phyloP scores from a whole-genome alignment of 2,113 vertebrate species.

The Toxotes jaculatrix region DNA sequence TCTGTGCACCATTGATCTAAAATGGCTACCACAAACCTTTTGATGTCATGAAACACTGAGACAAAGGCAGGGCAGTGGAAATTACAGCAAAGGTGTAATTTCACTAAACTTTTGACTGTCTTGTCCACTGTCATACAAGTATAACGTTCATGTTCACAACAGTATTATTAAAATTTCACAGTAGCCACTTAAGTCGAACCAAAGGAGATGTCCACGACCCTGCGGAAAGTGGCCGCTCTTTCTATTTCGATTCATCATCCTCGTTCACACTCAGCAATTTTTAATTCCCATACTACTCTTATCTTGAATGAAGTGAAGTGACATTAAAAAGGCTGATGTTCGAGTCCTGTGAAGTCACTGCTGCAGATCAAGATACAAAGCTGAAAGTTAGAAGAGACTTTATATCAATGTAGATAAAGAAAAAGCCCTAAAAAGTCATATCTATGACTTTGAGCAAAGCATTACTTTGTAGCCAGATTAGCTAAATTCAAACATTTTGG shows the following conservation, averaged over 20 bases:
- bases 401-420: conserved; percentile 17
- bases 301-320: conserved; percentile 55
- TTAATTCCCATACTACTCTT: conserved; percentile 58
- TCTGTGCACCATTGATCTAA: conserved; percentile 7
- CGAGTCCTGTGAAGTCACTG: conserved; percentile 55
- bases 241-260: conserved; percentile 51
- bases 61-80: not conserved
- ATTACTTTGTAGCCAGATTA: conserved; percentile 25
- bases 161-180: conserved; percentile 34
- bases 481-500: conserved; percentile 30
- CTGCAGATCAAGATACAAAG: conserved; percentile 47
- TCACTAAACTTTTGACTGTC: not conserved
- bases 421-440: conserved; percentile 14
- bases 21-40: not conserved
- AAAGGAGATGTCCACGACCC: conserved; percentile 32
- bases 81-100: not conserved
- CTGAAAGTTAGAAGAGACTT: conserved; percentile 32
- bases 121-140: conserved; percentile 5
- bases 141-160: conserved; percentile 3
- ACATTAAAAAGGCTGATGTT: conserved; percentile 52
- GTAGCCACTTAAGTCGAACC: conserved; percentile 16
- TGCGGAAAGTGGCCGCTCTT: conserved; percentile 22
- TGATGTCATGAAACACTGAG: not conserved
- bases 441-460: conserved; percentile 20
- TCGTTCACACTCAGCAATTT: conserved; percentile 50